phyloP scores from a whole-genome alignment of 2,888 invertebrate genomes.

The Leucozona laternaria region DNA sequence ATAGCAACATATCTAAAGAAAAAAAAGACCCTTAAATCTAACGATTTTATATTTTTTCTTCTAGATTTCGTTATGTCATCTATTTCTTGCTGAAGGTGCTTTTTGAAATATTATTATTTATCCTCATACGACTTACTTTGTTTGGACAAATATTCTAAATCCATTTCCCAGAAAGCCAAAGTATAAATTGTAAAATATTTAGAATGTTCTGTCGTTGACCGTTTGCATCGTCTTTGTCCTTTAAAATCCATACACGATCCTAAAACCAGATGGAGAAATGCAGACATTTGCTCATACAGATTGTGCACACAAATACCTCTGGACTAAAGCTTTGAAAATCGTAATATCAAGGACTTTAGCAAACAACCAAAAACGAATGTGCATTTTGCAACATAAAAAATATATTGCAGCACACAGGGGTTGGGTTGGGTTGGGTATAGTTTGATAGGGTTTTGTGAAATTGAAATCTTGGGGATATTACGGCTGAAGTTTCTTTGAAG shows the following conservation, averaged over 20 bases:
- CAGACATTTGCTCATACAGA: conserved; percentile 61
- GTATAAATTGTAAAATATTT: conserved; percentile 37
- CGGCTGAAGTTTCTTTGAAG: conserved; percentile 26
- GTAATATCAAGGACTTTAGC: conserved; percentile 68
- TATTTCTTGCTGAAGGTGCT: not conserved
- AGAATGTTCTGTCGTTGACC: conserved; percentile 39
- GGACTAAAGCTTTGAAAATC: conserved; percentile 42
- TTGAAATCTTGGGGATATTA: conserved; percentile 39
- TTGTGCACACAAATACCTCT: conserved; percentile 56
- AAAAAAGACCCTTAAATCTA: not conserved
- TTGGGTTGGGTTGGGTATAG: not conserved
- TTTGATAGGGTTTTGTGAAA: conserved; percentile 1
- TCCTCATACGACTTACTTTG: conserved; percentile 11
- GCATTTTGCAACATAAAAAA: conserved; percentile 67
- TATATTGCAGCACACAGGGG: not conserved
- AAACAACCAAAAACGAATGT: conserved; percentile 68
- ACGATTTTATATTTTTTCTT: not conserved
- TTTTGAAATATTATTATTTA: conserved; percentile 28
- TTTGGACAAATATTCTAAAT: conserved; percentile 31
- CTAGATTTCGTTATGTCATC: not conserved
- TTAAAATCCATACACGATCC: conserved; percentile 35
- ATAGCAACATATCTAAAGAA: too few species aligned
- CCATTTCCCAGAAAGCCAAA: conserved; percentile 13
- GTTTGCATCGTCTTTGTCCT: conserved; percentile 27
- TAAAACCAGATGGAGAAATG: conserved; percentile 38